Evolutionary conservation across 2,888 invertebrate species (phyloP).

Genomic region (Drosophila mulleri): DNA sequence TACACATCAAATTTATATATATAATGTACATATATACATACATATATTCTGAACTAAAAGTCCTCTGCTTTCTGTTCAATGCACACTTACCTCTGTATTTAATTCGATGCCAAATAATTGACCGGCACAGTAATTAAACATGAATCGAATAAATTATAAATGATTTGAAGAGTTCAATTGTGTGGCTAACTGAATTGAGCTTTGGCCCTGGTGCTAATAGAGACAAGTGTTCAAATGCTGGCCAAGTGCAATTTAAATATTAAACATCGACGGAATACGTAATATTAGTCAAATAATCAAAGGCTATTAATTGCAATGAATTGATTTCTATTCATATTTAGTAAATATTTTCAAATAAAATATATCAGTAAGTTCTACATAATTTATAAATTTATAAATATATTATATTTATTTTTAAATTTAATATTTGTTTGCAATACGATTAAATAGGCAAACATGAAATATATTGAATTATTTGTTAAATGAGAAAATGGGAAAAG

Average conservation of each 20-base stretch:
- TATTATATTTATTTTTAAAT: no score
- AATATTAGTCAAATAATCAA: not conserved
- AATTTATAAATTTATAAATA: no score
- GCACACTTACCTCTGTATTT: conserved; percentile 28
- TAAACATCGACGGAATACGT: not conserved
- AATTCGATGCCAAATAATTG: conserved; percentile 23
- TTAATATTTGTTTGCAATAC: no score
- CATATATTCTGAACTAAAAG: not conserved
- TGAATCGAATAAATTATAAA: conserved; percentile 16
- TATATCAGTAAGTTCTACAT: no score
- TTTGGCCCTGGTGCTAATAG: not conserved
- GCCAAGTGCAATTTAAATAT: not conserved
- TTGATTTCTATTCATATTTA: not conserved
- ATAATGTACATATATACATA: no score
- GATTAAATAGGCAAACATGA: no score
- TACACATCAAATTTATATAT: not conserved
- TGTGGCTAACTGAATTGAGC: not conserved
- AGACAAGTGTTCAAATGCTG: not conserved
- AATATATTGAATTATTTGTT: no score
- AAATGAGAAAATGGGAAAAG: no score
- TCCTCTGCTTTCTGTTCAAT: conserved; percentile 22
- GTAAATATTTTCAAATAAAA: not conserved
- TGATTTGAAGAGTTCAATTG: conserved; percentile 14
- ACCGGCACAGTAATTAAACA: conserved; percentile 9
- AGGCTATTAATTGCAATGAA: not conserved